Evolutionary conservation across 1,140 invertebrate species (phyloP).

Genomic region (Brachionus calyciflorus): DNA sequence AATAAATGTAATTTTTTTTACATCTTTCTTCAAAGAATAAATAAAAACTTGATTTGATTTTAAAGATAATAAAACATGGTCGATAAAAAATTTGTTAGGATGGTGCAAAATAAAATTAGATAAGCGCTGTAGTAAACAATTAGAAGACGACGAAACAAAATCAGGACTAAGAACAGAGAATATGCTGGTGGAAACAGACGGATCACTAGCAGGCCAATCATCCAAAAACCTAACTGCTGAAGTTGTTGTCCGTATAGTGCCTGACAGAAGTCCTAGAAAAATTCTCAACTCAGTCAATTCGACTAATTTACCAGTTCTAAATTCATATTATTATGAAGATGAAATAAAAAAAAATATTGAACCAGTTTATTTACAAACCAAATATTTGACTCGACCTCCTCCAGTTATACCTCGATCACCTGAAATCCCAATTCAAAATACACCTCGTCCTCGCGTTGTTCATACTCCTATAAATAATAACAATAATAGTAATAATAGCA

Average conservation of each 20-base stretch:
- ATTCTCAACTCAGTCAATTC: not conserved
- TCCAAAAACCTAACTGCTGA: conserved; percentile 43
- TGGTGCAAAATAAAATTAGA: conserved; percentile 36
- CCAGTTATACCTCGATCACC: too few relatives aligned
- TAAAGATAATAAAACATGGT: conserved; percentile 3
- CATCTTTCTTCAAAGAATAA: not conserved
- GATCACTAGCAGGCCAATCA: not conserved
- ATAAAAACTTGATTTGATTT: not conserved
- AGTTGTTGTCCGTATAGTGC: not conserved
- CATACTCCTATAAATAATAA: too few relatives aligned
- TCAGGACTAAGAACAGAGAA: conserved; percentile 7
- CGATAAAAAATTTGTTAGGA: not conserved
- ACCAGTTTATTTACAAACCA: conserved; percentile 38
- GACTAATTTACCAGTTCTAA: not conserved
- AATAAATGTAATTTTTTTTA: conserved; percentile 12
- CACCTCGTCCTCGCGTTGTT: not conserved
- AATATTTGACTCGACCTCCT: not conserved
- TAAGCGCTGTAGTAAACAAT: not conserved
- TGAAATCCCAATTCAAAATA: too few relatives aligned
- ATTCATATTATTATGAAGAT: conserved; percentile 30
- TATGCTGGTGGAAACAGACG: conserved; percentile 40
- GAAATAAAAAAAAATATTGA: conserved; percentile 13
- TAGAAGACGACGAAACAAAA: not conserved
- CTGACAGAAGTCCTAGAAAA: conserved; percentile 33
- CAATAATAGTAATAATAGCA: too few relatives aligned